phyloP scores from a whole-genome alignment of 92 coral and sea anemone species.

The Blastomussa wellsi region DNA sequence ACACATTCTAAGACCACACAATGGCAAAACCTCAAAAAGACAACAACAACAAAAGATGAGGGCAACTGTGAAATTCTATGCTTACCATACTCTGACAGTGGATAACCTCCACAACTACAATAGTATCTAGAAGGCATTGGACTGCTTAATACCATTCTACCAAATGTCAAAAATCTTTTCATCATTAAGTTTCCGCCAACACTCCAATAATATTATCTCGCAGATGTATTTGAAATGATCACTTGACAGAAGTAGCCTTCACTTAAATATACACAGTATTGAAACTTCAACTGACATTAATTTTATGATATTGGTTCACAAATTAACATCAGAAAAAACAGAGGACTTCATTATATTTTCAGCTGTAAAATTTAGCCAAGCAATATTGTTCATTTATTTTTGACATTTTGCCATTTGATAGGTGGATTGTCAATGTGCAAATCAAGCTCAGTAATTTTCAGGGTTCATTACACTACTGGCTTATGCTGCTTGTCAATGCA shows the following conservation, averaged over 20 bases:
- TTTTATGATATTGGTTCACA: neutral
- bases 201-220: neutral
- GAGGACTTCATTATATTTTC: neutral
- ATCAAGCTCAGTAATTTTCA: neutral
- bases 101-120: constrained; percentile 21
- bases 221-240: neutral
- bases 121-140: constrained; percentile 13
- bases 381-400: neutral
- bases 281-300: neutral
- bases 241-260: neutral
- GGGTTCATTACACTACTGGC: neutral
- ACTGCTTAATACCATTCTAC: neutral
- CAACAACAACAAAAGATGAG: too few relatives aligned
- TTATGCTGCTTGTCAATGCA: neutral
- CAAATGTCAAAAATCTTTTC: neutral
- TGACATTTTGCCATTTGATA: neutral
- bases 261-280: neutral
- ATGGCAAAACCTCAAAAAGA: neutral
- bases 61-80: too few relatives aligned
- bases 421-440: neutral
- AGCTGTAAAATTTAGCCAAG: neutral
- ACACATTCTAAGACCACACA: neutral
- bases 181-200: neutral
- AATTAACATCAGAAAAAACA: neutral
- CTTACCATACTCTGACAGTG: constrained; percentile 1